A percentile compares a stretch with the other conserved stretches of the same genome.
Conservation (phyloP, 2,888 invertebrate genomes). For the Lepidonotus clava region DNA sequence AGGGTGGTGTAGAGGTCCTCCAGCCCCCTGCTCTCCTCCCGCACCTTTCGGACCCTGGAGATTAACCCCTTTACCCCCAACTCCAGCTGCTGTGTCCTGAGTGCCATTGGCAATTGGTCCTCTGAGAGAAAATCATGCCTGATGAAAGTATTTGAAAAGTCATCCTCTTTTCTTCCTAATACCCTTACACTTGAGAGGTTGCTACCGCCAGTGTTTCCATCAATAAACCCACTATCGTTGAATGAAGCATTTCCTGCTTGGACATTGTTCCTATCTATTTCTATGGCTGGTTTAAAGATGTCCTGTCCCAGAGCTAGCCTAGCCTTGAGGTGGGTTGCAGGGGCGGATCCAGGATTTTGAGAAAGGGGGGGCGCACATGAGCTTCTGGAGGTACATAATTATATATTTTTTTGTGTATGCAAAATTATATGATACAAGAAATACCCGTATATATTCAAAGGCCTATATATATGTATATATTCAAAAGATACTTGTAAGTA, state of each 20-base stretch:
- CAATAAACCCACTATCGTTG: not conserved
- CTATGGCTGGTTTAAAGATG: not conserved
- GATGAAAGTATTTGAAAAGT: not conserved
- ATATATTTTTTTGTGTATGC: too few species aligned
- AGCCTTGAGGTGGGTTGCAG: not conserved
- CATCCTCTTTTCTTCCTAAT: not conserved
- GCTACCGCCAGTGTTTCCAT: not conserved
- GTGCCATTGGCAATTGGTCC: not conserved
- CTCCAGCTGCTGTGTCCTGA: not conserved
- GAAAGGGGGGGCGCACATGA: too few species aligned
- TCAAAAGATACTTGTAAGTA: too few species aligned
- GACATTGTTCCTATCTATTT: not conserved
- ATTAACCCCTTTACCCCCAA: not conserved
- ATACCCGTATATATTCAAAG: too few species aligned
- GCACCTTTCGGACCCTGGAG: not conserved
- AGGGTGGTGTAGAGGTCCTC: not conserved
- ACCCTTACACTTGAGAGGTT: not conserved
- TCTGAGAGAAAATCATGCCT: not conserved
- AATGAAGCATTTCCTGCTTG: not conserved
- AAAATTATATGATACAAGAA: too few species aligned
- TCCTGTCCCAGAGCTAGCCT: not conserved
- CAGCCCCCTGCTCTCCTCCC: constrained; percentile 15
- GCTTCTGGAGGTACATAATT: too few species aligned
- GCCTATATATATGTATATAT: too few species aligned
- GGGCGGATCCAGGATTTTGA: too few species aligned